Evolutionary conservation across 2,888 invertebrate species (phyloP), one percentile per base, ranked within the genome.

Genomic region (Conistra vaccinii): DNA sequence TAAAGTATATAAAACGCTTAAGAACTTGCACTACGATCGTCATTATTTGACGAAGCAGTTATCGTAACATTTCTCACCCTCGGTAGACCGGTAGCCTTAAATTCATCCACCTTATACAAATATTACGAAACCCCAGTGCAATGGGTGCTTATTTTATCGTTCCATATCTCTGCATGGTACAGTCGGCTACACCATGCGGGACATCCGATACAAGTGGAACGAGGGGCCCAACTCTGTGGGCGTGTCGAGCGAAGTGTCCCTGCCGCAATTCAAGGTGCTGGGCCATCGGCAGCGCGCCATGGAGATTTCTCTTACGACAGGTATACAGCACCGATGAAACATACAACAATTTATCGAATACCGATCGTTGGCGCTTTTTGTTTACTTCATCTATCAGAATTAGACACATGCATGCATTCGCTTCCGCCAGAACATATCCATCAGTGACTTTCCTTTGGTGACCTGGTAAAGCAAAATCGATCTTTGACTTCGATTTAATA

Each of bases 111-210:
- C 79, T 85, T 85, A 76, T 89, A 90, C 87, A 78, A 88, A 86
- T 90, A 85, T 89, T 86, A 81, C 62, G 86, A 96, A 96, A 95
- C 91, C 96, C 96, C 96, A 96, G 92, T 95, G 94, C 91, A 91
- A 96, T 96, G 96, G 96, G 96, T 92, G 95, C 94, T 95, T 95
- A 92, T 93, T 95, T 94, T 94, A 95, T 94, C 93, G 92, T 93
- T 95, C 89, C 94, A 93, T 95, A 94, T 95, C 89, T 96, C 94
- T 95, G 95, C 95, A 95, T 94, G 95, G 93, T 93, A 96, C 97
- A 99, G 99, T 99, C 98, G 99, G 99, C 97, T 99, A 99, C 98
- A 99, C 99, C 97, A 99, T 99, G 98, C 97, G 98, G 97, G 99
- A 99, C 98, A 99, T 99, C 97, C 98, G 98, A 94, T 99, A 99